Base-by-base conservation (phyloP, 2,888 invertebrate genomes). In the Cheilosia pagana region DNA sequence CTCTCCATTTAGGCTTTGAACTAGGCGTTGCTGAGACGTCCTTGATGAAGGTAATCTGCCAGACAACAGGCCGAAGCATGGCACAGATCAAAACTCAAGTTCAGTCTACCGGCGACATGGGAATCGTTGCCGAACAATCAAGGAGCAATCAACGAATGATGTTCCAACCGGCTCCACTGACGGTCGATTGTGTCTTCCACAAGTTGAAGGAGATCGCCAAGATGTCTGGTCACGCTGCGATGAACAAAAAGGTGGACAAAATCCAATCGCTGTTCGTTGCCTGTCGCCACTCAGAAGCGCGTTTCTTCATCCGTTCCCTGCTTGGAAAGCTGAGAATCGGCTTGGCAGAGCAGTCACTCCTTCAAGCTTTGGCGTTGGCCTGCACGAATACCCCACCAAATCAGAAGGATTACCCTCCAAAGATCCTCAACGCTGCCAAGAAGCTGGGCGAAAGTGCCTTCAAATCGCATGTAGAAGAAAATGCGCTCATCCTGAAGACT, bases 311-410 rank as follows among this genome's bases (percentile, higher is more conserved):
- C 67, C 93, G 99, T 87, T 98, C 98, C 0, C 91, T 99, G 21
- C 95, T 96, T 81, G 99, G 99, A 31, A 99, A 99, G 92, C 93
- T 99, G 72, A 94, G 99, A 57, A 98, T 99, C 88, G 99, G 99
- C 0, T 93, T 99, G 75, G 99, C 99, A 0, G 99, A 99, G 90
- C 98, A 99, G 92, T 98, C 98, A 0, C 95, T 99, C 41, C 93
- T 99, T 57, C 94, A 97, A 91, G 98, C 99, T 10, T 91, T 99
- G 57, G 98, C 98, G 0, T 94, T 96, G 88, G 98, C 98, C 2
- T 94, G 95, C 86, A 94, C 96, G n/a, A 92, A 93, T 87, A 96
- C 97, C 0, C 97, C 98, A 45, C 96, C 97, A 0, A 92, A 92
- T 63, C 87, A 90, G 0, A 92, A 92, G 67, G 93, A 92, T 63